Conservation (phyloP, 2,113 vertebrate genomes). For the Aythya baeri region DNA sequence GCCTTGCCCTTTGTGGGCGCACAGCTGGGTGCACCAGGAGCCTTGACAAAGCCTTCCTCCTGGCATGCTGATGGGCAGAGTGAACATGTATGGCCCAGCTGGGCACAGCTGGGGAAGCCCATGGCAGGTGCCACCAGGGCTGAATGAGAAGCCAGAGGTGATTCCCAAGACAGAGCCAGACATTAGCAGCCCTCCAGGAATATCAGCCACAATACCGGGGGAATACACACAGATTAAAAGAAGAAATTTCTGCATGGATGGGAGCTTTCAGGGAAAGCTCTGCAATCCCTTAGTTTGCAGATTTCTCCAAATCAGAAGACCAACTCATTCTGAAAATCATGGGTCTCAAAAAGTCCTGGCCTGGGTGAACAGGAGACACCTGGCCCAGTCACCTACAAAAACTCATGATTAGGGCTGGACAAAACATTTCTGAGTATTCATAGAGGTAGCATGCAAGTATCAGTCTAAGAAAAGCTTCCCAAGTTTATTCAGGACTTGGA, state of each 20-base stretch:
- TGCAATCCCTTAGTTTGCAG: not conserved
- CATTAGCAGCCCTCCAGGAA: not conserved
- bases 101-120: accelerated
- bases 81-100: not conserved
- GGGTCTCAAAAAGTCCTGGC: not conserved
- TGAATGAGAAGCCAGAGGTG: not conserved
- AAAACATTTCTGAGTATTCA: not conserved
- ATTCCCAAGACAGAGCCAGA: accelerated
- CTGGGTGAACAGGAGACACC: not conserved
- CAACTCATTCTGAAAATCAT: not conserved
- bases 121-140: not conserved
- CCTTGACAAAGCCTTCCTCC: not conserved
- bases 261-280: not conserved
- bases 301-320: not conserved
- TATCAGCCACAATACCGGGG: not conserved
- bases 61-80: not conserved
- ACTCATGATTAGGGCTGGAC: not conserved
- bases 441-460: not conserved
- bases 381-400: not conserved
- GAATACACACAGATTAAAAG: not conserved
- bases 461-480: not conserved
- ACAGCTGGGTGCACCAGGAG: accelerated
- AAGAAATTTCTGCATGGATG: not conserved
- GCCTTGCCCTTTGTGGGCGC: not conserved
- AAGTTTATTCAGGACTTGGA: not conserved